Base-by-base conservation (phyloP, 2,797 vertebrate species). In the Tadarida brasiliensis region DNA sequence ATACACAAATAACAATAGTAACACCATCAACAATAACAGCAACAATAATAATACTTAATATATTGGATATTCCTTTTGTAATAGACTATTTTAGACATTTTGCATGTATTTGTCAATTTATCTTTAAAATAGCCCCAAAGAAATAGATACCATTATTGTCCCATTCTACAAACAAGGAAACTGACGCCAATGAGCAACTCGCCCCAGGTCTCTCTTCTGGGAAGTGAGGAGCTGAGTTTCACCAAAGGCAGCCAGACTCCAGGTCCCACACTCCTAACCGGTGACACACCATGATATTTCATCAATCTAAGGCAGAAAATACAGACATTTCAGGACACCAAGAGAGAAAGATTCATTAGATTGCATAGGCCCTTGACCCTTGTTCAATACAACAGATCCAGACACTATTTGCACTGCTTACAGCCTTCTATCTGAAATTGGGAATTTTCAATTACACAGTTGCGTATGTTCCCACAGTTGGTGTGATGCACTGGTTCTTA, bases 151-250 rank as follows among this genome's bases (percentile, higher is more conserved):
- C 10, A 8, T 54, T 78, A 28, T 7, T 3, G 8, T 59, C 4
- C n/a, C 35, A 47, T 80, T 80, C 91, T 70, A 56, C 5, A 89
- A 2, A 49, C 33, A 78, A 74, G 16, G 15, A 95, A 83, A 76
- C 35, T 74, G 14, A 11, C n/a, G 33, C 5, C 28, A 20, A 14
- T 68, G 15, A 54, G 35, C 80, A 56, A 47, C n/a, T 73, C 7
- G 17, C 11, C 19, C 44, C 6, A 47, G 8, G 14, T 67, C 28
- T 44, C 61, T 19, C 3, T 35, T n/a, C 35, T 61, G 83, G 47
- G 35, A 83, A 63, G 0, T 47, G 26, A 77, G 47, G 11, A 77
- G 19, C 14, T 80, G 76, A 65, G 44, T 14, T 33, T 73, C 63
- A 68, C n/a, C 4, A 22, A 2, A 49, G 67, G 73, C 35, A 85